A percentile compares a stretch with the other conserved stretches of the same genome.
Evolutionary conservation across 1,140 invertebrate genomes (phyloP).

Genomic region (Frieseomelitta varia): DNA sequence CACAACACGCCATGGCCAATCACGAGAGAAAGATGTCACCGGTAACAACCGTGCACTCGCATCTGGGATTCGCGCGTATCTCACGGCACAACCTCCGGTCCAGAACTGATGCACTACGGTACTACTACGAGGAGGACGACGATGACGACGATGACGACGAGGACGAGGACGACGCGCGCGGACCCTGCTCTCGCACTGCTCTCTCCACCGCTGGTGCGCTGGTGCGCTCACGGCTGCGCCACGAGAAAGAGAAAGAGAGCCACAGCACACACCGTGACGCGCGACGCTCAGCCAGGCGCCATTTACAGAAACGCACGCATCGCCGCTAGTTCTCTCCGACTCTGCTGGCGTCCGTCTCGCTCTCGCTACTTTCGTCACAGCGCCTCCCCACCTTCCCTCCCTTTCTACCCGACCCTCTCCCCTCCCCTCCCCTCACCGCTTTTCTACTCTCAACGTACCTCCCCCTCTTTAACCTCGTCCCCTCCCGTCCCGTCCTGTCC

Average conservation of each 20-base stretch:
- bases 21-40: constrained; percentile 7
- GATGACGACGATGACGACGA: too few species aligned
- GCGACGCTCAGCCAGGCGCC: constrained; percentile 69
- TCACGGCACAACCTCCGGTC: constrained; percentile 46
- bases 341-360: constrained; percentile 1
- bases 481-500: background rate
- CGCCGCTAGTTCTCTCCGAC: constrained; percentile 35
- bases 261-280: constrained; percentile 47
- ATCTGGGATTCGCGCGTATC: constrained; percentile 15
- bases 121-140: too few species aligned
- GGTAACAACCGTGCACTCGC: constrained; percentile 15
- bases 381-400: too few species aligned
- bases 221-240: constrained; percentile 18
- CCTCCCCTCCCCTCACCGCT: background rate
- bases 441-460: background rate
- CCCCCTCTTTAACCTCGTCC: background rate
- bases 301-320: constrained; percentile 71
- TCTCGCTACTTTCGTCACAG: constrained; percentile 9
- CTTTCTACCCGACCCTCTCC: too few species aligned
- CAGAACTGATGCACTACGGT: constrained; percentile 50
- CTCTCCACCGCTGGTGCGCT: background rate
- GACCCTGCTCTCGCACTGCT: background rate
- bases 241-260: constrained; percentile 48
- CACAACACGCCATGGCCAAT: background rate
- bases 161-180: constrained; percentile 11